Evolutionary conservation across 64 coral and sea anemone species (phyloP).

Genomic region (Montipora sp.): DNA sequence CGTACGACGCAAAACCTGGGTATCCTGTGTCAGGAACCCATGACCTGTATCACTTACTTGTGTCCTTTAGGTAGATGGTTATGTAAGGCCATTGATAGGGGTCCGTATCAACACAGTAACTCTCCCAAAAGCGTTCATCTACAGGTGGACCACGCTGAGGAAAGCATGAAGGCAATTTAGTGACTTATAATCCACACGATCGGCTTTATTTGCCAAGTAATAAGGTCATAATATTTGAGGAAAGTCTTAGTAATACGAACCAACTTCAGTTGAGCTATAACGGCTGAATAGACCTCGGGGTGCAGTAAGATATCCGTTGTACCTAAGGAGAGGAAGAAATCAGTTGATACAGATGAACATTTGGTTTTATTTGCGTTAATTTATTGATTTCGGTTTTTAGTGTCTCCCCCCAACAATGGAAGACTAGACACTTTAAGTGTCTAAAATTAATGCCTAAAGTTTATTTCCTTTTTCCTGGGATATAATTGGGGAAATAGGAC

Average conservation of each 20-base stretch:
- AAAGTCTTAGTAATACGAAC: conserved; percentile 14
- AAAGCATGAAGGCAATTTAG: not conserved
- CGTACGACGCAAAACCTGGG: not conserved
- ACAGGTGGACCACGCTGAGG: conserved; percentile 83
- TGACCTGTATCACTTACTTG: conserved; percentile 48
- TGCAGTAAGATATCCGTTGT: conserved; percentile 89
- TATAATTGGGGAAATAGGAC: too few relatives aligned
- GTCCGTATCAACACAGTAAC: conserved; percentile 92
- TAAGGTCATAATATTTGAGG: not conserved
- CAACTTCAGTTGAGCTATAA: conserved; percentile 81
- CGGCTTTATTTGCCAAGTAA: not conserved
- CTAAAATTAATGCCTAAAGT: too few relatives aligned
- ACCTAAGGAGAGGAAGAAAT: conserved; percentile 48
- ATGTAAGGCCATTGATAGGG: conserved; percentile 97
- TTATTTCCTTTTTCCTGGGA: too few relatives aligned
- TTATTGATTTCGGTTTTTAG: too few relatives aligned
- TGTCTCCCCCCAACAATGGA: too few relatives aligned
- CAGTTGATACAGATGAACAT: too few relatives aligned
- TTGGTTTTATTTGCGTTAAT: too few relatives aligned
- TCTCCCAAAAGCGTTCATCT: conserved; percentile 91
- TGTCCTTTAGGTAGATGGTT: conserved; percentile 88
- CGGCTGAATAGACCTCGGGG: conserved; percentile 72
- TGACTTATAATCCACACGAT: not conserved
- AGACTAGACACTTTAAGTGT: too few relatives aligned
- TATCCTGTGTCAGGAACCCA: not conserved